Evolutionary conservation across 2,797 vertebrate genomes (phyloP), one percentile per base, ranked within the genome.

Genomic region (Miichthys miiuy): DNA sequence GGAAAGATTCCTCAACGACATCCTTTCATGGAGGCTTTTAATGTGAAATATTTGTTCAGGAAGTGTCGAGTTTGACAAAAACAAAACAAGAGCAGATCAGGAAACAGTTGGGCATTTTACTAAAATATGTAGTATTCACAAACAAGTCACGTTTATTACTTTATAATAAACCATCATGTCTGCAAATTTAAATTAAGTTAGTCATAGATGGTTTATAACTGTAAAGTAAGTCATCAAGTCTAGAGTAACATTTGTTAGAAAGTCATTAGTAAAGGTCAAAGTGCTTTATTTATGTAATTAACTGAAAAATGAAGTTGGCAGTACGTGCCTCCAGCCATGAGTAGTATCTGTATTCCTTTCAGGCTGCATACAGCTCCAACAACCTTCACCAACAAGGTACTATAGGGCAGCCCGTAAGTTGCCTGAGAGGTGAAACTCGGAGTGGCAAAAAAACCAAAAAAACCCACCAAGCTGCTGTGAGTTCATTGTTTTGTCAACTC

Each of bases 41-140:
- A 52, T 63, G 38, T 30, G 38, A 64, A 73, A 47, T 41, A 72
- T 54, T 21, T 44, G 69, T 52, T 30, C 34, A 27, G 47, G 21
- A 57, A 55, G 38, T 54, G 34, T 55, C 44, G 13, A 23, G 14
- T 68, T 55, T 44, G 17, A 3, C 51, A 27, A 20, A 14, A 34
- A 8, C 7, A 30, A 34, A 34, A 34, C 6, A 34, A 8, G 34
- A 9, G 34, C 7, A 34, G 34, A 9, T 34, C 34, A 34, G 34
- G 14, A 14, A 27, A 63, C 42, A 25, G 21, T 16, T 1, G 9
- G 2, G 9, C 21, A 18, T 18, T 8, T 47, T 47, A 46, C 21
- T 4, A 21, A 25, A 23, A 23, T 23, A 23, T 17, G 4, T 5
- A 12, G 5, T 23, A 23, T 61, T 42, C 18, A 42, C 58, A 62